These are phyloP conservation scores for Corythoichthys haematopterus DNA, from an alignment of 2,113 vertebrate genomes.

Conservation along the genomic window DNA sequence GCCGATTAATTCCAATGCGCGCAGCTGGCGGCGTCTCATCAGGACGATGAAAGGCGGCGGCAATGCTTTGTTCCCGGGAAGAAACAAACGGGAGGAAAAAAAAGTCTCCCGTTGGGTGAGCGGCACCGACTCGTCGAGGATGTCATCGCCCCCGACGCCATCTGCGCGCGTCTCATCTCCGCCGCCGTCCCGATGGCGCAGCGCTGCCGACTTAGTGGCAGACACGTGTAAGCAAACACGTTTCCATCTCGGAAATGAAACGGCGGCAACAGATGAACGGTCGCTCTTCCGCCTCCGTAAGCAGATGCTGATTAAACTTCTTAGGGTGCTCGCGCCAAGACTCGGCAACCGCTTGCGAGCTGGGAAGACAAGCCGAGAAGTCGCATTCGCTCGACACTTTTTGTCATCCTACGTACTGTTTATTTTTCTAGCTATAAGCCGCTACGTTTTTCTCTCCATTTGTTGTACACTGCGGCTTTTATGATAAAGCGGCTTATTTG, in stretches of 20 bases:
- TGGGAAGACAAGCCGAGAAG: too few species aligned
- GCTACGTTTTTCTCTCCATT: too few species aligned
- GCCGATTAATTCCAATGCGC: background rate
- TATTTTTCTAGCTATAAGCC: too few species aligned
- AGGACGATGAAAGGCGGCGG: conserved; percentile 3
- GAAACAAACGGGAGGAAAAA: background rate
- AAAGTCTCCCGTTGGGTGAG: background rate
- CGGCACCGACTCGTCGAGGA: too few species aligned
- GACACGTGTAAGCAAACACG: background rate
- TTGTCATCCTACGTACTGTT: too few species aligned
- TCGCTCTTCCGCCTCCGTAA: conserved; percentile 5
- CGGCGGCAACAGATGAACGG: background rate
- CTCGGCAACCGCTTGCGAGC: background rate
- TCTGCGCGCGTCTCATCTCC: conserved; percentile 6
- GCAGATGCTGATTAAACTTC: conserved; percentile 5
- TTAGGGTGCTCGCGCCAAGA: background rate
- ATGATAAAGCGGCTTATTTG: too few species aligned
- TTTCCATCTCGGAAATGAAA: background rate
- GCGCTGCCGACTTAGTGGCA: background rate
- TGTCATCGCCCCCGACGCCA: background rate
- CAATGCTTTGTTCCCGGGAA: background rate
- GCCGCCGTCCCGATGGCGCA: background rate
- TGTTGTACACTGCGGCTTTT: too few species aligned
- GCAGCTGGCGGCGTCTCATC: conserved; percentile 6
- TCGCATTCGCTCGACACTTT: too few species aligned